Percentiles rank a stretch among this genome's conserved stretches.
phyloP scores from a whole-genome alignment of 2,797 vertebrate species.

The Aplochiton taeniatus region DNA sequence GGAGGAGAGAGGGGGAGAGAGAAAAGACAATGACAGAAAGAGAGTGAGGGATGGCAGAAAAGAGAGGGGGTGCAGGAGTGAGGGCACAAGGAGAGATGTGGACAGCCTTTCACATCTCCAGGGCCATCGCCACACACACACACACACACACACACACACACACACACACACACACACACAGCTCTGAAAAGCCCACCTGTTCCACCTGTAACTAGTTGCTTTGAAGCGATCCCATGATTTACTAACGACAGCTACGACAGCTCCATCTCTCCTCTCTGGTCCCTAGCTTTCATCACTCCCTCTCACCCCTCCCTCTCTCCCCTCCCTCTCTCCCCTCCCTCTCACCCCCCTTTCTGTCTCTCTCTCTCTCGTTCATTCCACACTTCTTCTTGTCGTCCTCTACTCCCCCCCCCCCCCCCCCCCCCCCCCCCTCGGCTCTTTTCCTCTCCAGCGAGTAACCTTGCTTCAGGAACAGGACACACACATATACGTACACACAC shows the following conservation, averaged over 20 bases:
- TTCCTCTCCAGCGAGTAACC: no score
- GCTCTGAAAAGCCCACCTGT: background rate
- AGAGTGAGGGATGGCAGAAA: background rate
- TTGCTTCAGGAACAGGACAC: background rate
- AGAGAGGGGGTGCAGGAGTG: background rate
- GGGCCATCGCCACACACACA: background rate
- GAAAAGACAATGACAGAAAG: background rate
- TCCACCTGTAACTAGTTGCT: no score
- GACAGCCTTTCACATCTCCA: no score
- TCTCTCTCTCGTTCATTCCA: constrained; percentile 1
- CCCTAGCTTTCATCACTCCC: constrained; percentile 18
- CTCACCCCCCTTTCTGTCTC: constrained; percentile 8
- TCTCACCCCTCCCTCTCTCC: constrained; percentile 21
- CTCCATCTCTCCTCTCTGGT: constrained; percentile 28
- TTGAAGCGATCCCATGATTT: no score
- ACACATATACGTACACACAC: constrained; percentile 7
- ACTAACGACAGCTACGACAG: no score
- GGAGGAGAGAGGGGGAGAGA: background rate
- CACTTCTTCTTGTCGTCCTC: background rate
- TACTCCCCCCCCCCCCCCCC: background rate
- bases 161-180: background rate
- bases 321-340: constrained; percentile 20
- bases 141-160: background rate
- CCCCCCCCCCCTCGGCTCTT: no score
- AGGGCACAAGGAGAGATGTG: background rate